phyloP scores from a whole-genome alignment of 1,140 invertebrate species.

The Homarus americanus region DNA sequence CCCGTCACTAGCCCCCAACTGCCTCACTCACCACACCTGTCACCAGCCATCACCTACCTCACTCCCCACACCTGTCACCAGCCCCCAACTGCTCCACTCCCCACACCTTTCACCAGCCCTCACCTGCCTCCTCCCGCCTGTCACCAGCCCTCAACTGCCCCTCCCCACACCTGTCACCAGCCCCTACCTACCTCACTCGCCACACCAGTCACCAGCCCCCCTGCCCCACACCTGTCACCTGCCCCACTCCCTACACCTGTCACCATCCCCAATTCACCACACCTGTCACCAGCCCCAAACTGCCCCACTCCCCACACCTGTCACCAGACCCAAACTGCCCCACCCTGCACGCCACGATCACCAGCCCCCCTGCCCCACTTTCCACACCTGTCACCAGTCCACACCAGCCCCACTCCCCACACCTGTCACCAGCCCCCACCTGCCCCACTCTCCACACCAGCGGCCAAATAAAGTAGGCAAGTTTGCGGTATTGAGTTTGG shows the following conservation, averaged over 20 bases:
- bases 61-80: background rate
- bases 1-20: too few species aligned
- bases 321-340: too few species aligned
- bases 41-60: background rate
- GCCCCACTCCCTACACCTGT: too few species aligned
- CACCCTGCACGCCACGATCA: too few species aligned
- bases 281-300: background rate
- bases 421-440: background rate
- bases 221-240: too few species aligned
- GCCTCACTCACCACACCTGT: too few species aligned
- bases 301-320: background rate
- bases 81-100: background rate
- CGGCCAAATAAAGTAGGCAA: slow-evolving; percentile 55
- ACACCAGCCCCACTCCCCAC: background rate
- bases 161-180: background rate
- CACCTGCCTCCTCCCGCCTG: too few species aligned
- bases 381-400: too few species aligned
- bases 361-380: too few species aligned
- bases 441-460: background rate
- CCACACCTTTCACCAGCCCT: too few species aligned
- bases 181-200: background rate
- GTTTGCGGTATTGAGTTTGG: slow-evolving; percentile 62
- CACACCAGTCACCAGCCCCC: background rate
- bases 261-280: too few species aligned
- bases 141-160: too few species aligned